Evolutionary conservation across 2,113 vertebrate species (phyloP), one percentile per base, ranked within the genome.

Genomic region (Phylloscopus trochilus): DNA sequence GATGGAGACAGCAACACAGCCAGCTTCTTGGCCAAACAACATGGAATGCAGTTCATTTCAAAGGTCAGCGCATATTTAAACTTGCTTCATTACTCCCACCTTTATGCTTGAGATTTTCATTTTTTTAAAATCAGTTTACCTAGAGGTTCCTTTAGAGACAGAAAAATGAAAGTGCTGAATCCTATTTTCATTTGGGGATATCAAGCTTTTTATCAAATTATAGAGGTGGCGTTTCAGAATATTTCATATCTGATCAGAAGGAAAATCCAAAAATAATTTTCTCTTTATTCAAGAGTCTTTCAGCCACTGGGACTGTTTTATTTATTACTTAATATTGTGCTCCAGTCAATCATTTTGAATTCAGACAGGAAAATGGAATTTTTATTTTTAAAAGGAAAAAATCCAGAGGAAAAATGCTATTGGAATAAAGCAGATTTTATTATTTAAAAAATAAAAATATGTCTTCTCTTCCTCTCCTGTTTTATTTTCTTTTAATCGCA

Each of bases 141-240:
- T 96, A 96, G 97, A 97, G 96, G 92, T 97, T 97, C 93, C 97
- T 98, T 98, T 98, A 98, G 98, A 97, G 96, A 97, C 98, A 98
- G 98, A 98, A 97, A 98, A 98, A 98, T 98, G 97, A 99, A 98
- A 98, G 97, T 98, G 98, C 98, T 99, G 98, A 99, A 98, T 98
- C 97, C 97, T 98, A 98, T 98, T 98, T 99, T 98, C 98, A 98
- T 98, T 99, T 98, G 98, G 97, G 97, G 98, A 98, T 98, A 98
- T 99, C 98, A 98, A 98, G 98, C 98, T 98, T 98, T 98, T 99
- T 98, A 99, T 99, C 98, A 98, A 98, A 99, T 99, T 99, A 99
- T 98, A 98, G 97, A 98, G 97, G 97, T 98, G 97, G 96, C 94
- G 52, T 98, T 98, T 98, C 98, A 98, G 98, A 99, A 98, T 98